Percentiles rank a stretch among this genome's conserved stretches.
Conservation (phyloP, 2,113 vertebrate species). For the Pangasianodon hypophthalmus region DNA sequence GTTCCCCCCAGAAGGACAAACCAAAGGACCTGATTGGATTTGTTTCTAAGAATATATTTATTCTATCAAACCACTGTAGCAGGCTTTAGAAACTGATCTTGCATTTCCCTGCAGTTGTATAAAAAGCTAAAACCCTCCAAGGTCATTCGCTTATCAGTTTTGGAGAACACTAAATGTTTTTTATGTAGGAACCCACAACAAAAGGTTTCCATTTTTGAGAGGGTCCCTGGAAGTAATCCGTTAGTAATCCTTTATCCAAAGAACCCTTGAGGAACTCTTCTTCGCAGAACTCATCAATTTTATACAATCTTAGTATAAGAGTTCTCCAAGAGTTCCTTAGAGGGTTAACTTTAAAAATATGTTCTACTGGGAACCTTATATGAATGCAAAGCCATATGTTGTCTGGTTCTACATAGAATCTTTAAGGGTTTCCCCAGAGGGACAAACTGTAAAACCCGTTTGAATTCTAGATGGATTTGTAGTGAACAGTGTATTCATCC, state of each 20-base stretch:
- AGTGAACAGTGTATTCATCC: too few relatives aligned
- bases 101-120: too few relatives aligned
- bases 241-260: neutral
- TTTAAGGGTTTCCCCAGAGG: too few relatives aligned
- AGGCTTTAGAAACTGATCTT: neutral
- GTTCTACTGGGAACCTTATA: neutral
- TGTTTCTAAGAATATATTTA: neutral
- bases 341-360: neutral
- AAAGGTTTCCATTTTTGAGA: too few relatives aligned
- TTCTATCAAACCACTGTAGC: neutral
- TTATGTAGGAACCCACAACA: too few relatives aligned
- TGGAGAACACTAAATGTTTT: too few relatives aligned
- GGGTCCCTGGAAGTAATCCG: neutral
- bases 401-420: neutral
- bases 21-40: neutral
- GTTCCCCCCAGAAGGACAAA: neutral
- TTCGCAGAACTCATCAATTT: too few relatives aligned
- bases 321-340: neutral
- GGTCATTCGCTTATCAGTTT: too few relatives aligned
- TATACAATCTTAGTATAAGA: neutral
- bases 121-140: too few relatives aligned
- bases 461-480: neutral
- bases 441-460: neutral
- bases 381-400: neutral
- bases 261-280: neutral